These are phyloP conservation scores for Coptodon rendalli DNA, from an alignment of 2,113 vertebrate species.

Conservation along the genomic window DNA sequence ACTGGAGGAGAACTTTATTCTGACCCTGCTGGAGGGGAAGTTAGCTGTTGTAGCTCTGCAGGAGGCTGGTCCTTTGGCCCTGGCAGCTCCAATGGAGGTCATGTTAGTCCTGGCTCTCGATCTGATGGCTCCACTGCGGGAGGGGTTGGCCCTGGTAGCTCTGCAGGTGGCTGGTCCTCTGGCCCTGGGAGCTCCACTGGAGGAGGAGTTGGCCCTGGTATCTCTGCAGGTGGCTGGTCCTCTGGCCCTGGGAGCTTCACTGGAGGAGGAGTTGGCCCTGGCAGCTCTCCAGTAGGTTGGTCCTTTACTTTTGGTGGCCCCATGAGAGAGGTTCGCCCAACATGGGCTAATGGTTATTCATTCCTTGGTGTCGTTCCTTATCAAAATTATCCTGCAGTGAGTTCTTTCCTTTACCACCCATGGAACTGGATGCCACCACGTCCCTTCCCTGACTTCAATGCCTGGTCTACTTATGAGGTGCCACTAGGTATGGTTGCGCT, in stretches of 20 bases:
- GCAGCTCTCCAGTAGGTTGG: not conserved
- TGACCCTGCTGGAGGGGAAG: accelerated
- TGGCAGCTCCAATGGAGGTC: not conserved
- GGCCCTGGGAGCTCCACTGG: accelerated
- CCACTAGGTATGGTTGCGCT: not conserved
- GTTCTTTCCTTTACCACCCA: not conserved
- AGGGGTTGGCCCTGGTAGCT: not conserved
- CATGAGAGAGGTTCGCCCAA: accelerated
- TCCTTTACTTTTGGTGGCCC: not conserved
- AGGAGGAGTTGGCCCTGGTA: not conserved
- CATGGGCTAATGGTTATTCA: not conserved
- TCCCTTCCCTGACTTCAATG: not conserved
- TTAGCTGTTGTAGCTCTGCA: accelerated
- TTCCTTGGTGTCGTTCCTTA: not conserved
- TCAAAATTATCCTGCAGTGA: not conserved
- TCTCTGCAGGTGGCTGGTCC: not conserved
- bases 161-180: accelerated
- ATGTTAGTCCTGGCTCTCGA: not conserved
- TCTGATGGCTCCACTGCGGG: not conserved
- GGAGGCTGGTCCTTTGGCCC: not conserved
- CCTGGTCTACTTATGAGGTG: accelerated
- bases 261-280: not conserved
- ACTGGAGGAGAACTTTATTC: no score
- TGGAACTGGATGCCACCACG: not conserved
- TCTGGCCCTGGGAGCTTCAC: not conserved